Percentiles rank a stretch among this genome's conserved stretches.
These are phyloP conservation scores for Saimiri boliviensis DNA, from an alignment of 2,113 vertebrate genomes.

Conservation along the genomic window DNA sequence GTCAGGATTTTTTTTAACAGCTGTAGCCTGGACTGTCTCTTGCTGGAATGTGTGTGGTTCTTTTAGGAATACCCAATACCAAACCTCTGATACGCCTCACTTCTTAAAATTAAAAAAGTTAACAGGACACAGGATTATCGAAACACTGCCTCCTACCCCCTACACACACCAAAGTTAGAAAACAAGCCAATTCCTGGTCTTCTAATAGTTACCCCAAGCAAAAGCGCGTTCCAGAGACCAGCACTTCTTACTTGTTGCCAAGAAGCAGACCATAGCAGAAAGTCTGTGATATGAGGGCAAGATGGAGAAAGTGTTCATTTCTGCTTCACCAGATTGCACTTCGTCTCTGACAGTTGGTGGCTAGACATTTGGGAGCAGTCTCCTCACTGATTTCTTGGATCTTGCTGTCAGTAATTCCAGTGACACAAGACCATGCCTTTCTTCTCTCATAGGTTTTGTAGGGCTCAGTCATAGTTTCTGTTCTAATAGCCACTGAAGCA, in stretches of 20 bases:
- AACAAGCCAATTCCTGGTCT: fast-evolving
- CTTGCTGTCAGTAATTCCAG: not conserved
- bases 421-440: no score
- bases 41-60: not conserved
- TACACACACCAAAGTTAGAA: not conserved
- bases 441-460: not conserved
- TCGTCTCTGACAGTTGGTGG: not conserved
- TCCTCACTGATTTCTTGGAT: not conserved
- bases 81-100: not conserved
- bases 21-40: not conserved
- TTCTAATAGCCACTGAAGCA: not conserved
- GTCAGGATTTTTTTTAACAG: not conserved
- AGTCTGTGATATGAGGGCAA: no score
- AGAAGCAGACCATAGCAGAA: fast-evolving
- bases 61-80: not conserved
- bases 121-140: not conserved
- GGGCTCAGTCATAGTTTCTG: not conserved
- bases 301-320: not conserved
- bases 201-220: not conserved
- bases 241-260: fast-evolving
- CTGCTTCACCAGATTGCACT: not conserved
- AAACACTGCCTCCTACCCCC: fast-evolving
- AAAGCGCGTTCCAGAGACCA: fast-evolving
- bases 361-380: not conserved
- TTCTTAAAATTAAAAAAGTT: not conserved